phyloP scores from a whole-genome alignment of 2,888 invertebrate genomes.

The Exocentrus adspersus region DNA sequence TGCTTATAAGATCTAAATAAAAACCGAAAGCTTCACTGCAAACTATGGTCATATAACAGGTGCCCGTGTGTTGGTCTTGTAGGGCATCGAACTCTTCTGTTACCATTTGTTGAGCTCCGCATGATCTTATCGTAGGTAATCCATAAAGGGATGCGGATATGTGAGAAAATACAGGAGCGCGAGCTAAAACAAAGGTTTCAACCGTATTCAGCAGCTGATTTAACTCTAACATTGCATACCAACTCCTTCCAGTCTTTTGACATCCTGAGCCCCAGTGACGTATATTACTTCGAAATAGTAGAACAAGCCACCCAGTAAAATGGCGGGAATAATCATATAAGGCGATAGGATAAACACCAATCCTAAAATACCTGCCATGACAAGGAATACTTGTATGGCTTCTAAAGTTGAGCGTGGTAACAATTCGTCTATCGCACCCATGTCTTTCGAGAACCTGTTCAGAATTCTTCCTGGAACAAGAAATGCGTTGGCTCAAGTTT shows the following conservation, averaged over 20 bases:
- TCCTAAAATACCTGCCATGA: constrained; percentile 75
- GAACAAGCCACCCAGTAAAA: constrained; percentile 72
- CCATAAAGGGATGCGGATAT: constrained; percentile 87
- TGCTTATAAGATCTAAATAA: constrained; percentile 73
- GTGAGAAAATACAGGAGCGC: constrained; percentile 91
- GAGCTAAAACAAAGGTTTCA: constrained; percentile 63
- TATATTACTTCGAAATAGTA: constrained; percentile 73
- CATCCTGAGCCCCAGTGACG: constrained; percentile 75
- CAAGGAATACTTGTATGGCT: constrained; percentile 73
- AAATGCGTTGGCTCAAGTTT: no score
- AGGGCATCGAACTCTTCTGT: constrained; percentile 78
- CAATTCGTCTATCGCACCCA: constrained; percentile 81
- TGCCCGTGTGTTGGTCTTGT: constrained; percentile 75
- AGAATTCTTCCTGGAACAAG: constrained; percentile 73
- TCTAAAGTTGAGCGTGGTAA: constrained; percentile 74
- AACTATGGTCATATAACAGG: constrained; percentile 71
- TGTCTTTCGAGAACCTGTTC: constrained; percentile 87
- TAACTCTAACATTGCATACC: constrained; percentile 55
- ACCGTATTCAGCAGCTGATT: constrained; percentile 3
- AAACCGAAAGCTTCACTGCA: constrained; percentile 73
- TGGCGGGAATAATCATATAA: constrained; percentile 72
- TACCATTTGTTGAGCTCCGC: constrained; percentile 77
- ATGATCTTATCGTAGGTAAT: constrained; percentile 86
- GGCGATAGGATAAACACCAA: constrained; percentile 79
- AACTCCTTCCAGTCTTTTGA: constrained; percentile 72